Evolutionary conservation across 2,113 vertebrate species (phyloP).

Genomic region (Hydrochoerus hydrochaeris): DNA sequence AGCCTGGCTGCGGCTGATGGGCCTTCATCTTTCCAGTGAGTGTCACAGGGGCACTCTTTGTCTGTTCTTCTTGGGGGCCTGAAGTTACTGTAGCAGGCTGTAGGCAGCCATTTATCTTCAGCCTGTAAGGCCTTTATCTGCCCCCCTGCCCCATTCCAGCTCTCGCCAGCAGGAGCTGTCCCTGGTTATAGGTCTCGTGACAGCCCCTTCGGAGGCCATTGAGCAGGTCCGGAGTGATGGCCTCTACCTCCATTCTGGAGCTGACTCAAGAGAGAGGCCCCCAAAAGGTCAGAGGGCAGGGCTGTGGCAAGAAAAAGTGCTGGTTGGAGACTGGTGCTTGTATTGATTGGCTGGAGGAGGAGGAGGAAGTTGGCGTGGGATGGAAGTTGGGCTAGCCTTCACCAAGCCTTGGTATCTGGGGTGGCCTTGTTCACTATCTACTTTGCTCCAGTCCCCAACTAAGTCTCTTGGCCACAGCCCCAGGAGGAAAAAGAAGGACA

Average conservation of each 20-base stretch:
- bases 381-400: constrained; percentile 34
- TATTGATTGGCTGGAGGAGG: constrained; percentile 74
- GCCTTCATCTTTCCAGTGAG: constrained; percentile 90
- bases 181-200: constrained; percentile 85
- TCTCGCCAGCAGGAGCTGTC: constrained; percentile 94
- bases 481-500: background rate
- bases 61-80: constrained; percentile 93
- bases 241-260: constrained; percentile 75
- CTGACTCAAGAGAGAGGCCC: constrained; percentile 85
- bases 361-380: constrained; percentile 61
- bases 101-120: constrained; percentile 92
- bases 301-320: constrained; percentile 81
- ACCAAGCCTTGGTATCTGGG: background rate
- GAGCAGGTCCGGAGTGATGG: constrained; percentile 93
- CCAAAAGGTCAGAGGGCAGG: constrained; percentile 89
- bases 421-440: background rate
- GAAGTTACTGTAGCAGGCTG: constrained; percentile 92
- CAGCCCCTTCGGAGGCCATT: constrained; percentile 88
- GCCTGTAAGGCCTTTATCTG: constrained; percentile 90
- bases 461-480: background rate
- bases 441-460: background rate
- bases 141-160: constrained; percentile 86
- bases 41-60: constrained; percentile 92
- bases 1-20: constrained; percentile 91
- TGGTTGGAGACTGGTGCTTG: constrained; percentile 84